Percentiles rank a stretch among this genome's conserved stretches.
phyloP scores from a whole-genome alignment of 2,113 vertebrate genomes.

The Neolamprologus kungweensis region DNA sequence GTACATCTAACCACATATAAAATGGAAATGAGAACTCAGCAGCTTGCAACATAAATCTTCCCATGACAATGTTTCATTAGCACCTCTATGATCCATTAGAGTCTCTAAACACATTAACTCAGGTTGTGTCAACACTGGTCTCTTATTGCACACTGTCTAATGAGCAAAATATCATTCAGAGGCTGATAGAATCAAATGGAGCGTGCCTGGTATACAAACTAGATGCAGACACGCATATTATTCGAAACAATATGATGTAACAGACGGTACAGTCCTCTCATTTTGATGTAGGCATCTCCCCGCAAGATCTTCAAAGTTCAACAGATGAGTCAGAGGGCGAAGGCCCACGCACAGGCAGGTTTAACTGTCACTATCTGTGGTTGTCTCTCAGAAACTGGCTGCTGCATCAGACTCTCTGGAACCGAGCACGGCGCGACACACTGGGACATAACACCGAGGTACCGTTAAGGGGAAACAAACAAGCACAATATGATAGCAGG shows the following conservation, averaged over 20 bases:
- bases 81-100: constrained; percentile 67
- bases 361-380: constrained; percentile 42
- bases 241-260: constrained; percentile 16
- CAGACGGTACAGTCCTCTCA: background rate
- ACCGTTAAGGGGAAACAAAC: background rate
- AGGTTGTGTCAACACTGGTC: constrained; percentile 64
- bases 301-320: constrained; percentile 16
- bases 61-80: constrained; percentile 68
- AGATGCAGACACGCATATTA: background rate
- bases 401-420: background rate
- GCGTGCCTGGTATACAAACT: constrained; percentile 30
- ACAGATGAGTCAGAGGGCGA: constrained; percentile 37
- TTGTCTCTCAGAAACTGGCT: background rate
- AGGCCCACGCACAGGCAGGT: constrained; percentile 9
- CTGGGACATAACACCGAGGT: background rate
- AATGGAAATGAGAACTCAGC: constrained; percentile 58
- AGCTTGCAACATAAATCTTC: constrained; percentile 63
- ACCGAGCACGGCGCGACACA: background rate
- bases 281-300: background rate
- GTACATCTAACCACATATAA: constrained; percentile 34
- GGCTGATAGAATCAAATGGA: constrained; percentile 52
- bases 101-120: constrained; percentile 70
- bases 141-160: constrained; percentile 53
- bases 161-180: constrained; percentile 61
- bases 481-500: constrained; percentile 7